A percentile compares a stretch with the other conserved stretches of the same genome.
These are phyloP conservation scores for Verasper variegatus DNA, from an alignment of 2,113 vertebrate genomes.

Conservation along the genomic window DNA sequence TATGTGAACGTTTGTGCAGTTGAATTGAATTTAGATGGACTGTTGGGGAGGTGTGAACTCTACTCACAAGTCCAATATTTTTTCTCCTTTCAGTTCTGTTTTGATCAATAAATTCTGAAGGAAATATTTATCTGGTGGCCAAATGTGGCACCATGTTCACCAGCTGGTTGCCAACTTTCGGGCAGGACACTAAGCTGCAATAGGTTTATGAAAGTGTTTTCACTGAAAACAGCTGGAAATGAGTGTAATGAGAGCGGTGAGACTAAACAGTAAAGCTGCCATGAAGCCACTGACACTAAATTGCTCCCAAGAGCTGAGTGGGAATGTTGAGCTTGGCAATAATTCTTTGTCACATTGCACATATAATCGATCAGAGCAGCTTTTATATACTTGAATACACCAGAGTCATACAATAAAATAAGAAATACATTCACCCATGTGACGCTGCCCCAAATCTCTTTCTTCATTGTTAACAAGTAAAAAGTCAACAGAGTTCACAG, in stretches of 20 bases:
- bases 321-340: not conserved
- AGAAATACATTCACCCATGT: no score
- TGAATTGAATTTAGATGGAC: no score
- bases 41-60: no score
- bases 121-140: not conserved
- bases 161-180: not conserved
- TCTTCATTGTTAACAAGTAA: not conserved
- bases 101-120: not conserved
- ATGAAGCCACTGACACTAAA: not conserved
- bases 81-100: not conserved
- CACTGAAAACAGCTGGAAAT: not conserved
- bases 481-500: conserved; percentile 2
- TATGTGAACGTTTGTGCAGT: no score
- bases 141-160: not conserved
- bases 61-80: not conserved
- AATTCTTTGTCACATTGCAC: not conserved
- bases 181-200: not conserved
- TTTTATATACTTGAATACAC: not conserved
- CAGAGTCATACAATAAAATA: not conserved
- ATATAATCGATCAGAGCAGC: not conserved
- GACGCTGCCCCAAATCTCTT: not conserved
- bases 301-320: not conserved
- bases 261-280: not conserved
- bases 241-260: not conserved
- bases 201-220: not conserved